Evolutionary conservation across 2,797 vertebrate species (phyloP), one percentile per base, ranked within the genome.

Genomic region (Hapalemur alaotrensis): DNA sequence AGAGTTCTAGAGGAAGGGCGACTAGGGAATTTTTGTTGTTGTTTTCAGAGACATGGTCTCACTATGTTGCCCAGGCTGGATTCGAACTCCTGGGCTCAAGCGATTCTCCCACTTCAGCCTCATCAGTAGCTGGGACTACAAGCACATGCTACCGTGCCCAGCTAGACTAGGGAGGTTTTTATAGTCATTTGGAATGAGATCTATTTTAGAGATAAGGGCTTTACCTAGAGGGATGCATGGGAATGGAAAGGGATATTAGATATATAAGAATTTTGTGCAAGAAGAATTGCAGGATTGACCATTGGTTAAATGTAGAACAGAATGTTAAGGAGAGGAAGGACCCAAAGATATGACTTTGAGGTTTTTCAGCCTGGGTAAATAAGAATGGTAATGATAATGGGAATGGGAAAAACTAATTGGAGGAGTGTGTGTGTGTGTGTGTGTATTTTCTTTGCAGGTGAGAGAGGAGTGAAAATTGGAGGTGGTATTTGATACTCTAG

Each of bases 191-290:
- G 46, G 35, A 89, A 61, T 91, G 72, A 59, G n/a, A 54, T 75
- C 28, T 91, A 65, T 89, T 92, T 88, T 48, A 11, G 50, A 72
- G 63, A 90, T 87, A 54, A 81, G 61, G 6, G 4, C n/a, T 94
- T 92, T 91, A 81, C 67, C 32, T 91, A 38, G 67, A 92, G 67
- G 54, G 35, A 79, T 86, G 15, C 2, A 22, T 54, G 52, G 50
- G 35, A 86, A 82, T 52, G 52, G 85, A 95, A 90, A 96, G 48
- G 52, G 46, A 28, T 82, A 13, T 86, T 50, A 93, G 32, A 83
- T 75, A 57, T 43, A 48, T 54, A 67, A 92, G 73, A 94, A 93
- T 89, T 30, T 30, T 81, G n/a, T 86, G 23, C 22, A 46, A 89
- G 78, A 88, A 88, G 61, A 95, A 83, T 65, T 75, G 7, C 20